Percentiles rank a stretch among this genome's conserved stretches.
Evolutionary conservation across 1,140 invertebrate genomes (phyloP).

Genomic region (Hormaphis cornu): DNA sequence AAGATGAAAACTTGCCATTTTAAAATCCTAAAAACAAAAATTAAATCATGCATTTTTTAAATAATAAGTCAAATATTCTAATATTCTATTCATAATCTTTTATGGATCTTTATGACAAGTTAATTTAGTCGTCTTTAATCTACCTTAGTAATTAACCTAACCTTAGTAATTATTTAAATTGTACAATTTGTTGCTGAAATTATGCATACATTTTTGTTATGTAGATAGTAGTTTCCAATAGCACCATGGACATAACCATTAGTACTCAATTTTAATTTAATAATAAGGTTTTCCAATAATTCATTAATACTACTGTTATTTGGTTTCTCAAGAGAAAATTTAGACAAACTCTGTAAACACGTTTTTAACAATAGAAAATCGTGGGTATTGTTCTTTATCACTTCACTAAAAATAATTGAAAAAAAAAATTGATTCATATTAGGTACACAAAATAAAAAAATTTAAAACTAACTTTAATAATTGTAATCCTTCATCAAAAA

Average conservation of each 20-base stretch:
- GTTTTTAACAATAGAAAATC: constrained; percentile 18
- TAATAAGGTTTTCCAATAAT: background rate
- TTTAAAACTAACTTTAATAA: background rate
- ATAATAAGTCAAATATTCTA: too few species aligned
- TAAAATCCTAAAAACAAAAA: background rate
- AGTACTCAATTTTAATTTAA: background rate
- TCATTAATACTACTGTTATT: background rate
- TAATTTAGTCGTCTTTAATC: too few species aligned
- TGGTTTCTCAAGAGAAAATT: background rate
- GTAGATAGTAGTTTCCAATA: constrained; percentile 12
- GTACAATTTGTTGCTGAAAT: too few species aligned
- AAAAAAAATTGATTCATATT: background rate
- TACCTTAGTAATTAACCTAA: too few species aligned
- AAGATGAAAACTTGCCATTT: background rate
- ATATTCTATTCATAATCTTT: too few species aligned
- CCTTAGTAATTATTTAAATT: too few species aligned
- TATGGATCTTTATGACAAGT: too few species aligned
- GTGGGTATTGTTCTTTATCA: background rate
- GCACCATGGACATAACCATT: constrained; percentile 22
- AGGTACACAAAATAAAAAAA: background rate
- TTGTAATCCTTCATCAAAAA: background rate
- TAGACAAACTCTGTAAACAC: constrained; percentile 3
- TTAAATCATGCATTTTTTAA: background rate
- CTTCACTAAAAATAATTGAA: background rate
- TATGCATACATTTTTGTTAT: constrained; percentile 21